Evolutionary conservation across 2,797 vertebrate species (phyloP).

Genomic region (Sandelia bainsii): DNA sequence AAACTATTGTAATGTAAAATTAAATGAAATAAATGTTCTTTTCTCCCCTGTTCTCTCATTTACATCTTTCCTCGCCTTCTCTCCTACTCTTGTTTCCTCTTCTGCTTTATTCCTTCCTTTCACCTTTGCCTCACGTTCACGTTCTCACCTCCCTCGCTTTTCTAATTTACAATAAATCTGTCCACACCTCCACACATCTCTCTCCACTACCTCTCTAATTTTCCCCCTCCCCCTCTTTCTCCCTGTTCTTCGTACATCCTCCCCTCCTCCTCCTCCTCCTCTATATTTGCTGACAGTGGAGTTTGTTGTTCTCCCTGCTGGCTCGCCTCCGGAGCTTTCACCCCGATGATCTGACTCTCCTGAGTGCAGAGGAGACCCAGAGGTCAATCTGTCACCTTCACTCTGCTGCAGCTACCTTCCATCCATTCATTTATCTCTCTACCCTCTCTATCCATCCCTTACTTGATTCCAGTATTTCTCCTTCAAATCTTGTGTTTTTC

Average conservation of each 20-base stretch:
- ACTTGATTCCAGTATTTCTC: background rate
- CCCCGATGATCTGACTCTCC: constrained; percentile 24
- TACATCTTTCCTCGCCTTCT: background rate
- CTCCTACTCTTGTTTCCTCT: background rate
- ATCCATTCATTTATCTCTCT: background rate
- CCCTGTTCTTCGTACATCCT: background rate
- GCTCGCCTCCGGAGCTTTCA: constrained; percentile 48
- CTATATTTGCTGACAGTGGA: constrained; percentile 63
- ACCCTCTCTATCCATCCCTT: background rate
- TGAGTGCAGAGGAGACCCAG: constrained; percentile 56
- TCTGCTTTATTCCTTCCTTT: background rate
- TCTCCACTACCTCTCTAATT: constrained; percentile 29
- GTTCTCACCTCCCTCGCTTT: constrained; percentile 8
- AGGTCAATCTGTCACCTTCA: constrained; percentile 68
- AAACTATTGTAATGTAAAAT: constrained; percentile 13
- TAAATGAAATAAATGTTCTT: constrained; percentile 19
- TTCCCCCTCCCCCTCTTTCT: constrained; percentile 20
- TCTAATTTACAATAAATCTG: constrained; percentile 30
- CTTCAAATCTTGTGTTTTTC: background rate
- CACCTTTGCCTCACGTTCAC: constrained; percentile 10
- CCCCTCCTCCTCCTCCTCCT: constrained; percentile 32
- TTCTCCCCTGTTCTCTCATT: background rate
- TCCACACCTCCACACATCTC: constrained; percentile 16
- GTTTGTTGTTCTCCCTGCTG: constrained; percentile 62
- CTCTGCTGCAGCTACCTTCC: constrained; percentile 44